These are phyloP conservation scores for Drosophila bocqueti DNA, from an alignment of 1,140 invertebrate genomes.

Conservation along the genomic window DNA sequence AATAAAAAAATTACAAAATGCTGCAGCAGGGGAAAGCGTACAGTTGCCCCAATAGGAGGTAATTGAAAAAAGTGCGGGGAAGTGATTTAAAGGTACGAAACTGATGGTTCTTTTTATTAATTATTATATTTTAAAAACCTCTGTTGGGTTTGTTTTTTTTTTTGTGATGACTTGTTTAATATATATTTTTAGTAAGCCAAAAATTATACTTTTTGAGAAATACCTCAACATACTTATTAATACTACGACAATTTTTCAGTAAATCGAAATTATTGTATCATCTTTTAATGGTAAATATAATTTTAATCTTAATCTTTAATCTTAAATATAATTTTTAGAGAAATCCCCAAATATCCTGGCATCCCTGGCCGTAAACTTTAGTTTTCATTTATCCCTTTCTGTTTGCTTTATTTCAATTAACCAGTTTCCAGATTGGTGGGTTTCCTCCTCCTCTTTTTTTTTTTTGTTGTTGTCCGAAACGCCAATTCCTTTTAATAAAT, in stretches of 20 bases:
- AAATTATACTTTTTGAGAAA: neutral
- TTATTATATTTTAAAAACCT: neutral
- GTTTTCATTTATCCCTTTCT: conserved; percentile 8
- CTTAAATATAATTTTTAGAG: neutral
- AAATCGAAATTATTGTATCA: too few relatives aligned
- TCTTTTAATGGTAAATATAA: neutral
- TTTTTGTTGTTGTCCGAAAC: conserved; percentile 2
- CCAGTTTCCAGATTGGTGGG: conserved; percentile 26
- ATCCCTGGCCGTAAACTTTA: neutral
- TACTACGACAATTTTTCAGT: neutral
- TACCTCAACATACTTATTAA: neutral
- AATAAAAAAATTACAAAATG: conserved; percentile 3
- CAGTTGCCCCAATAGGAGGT: conserved; percentile 5
- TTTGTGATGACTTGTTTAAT: neutral
- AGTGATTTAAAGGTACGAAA: neutral
- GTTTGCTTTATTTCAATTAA: conserved; percentile 66
- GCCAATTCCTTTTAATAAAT: conserved; percentile 77
- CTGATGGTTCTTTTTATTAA: neutral
- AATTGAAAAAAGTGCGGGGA: conserved; percentile 1
- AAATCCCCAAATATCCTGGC: neutral
- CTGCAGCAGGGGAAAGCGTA: neutral
- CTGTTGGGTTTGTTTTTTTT: too few relatives aligned
- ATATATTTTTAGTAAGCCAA: neutral
- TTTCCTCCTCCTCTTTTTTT: neutral
- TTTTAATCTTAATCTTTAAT: too few relatives aligned